phyloP scores from a whole-genome alignment of 92 coral and sea anemone genomes.

The Nematostella vectensis region DNA sequence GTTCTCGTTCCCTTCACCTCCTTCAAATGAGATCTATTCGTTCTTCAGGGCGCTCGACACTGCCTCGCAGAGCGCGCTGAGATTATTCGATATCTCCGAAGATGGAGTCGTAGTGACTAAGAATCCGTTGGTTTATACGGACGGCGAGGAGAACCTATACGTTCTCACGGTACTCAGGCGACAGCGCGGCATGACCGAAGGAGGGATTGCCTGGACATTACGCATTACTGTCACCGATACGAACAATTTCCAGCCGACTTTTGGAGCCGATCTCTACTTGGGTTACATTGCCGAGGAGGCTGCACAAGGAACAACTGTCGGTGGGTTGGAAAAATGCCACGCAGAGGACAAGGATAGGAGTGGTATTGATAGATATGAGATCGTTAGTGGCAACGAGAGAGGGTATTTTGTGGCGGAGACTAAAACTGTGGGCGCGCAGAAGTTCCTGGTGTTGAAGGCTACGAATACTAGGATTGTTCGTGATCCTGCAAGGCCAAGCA shows the following conservation, averaged over 20 bases:
- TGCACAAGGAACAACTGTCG: constrained; percentile 26
- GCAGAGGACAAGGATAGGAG: constrained; percentile 64
- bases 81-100: constrained; percentile 49
- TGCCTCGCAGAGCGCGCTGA: constrained; percentile 31
- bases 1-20: too few species aligned
- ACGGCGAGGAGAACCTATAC: constrained; percentile 41
- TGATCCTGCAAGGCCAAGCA: constrained; percentile 33
- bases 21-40: constrained; percentile 40
- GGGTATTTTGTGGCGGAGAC: constrained; percentile 42
- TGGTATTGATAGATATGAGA: constrained; percentile 33
- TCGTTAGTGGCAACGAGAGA: constrained; percentile 64
- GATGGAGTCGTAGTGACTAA: constrained; percentile 57
- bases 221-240: constrained; percentile 53
- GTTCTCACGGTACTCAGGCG: constrained; percentile 49
- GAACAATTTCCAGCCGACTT: constrained; percentile 59
- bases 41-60: constrained; percentile 47
- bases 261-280: constrained; percentile 45
- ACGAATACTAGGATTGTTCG: constrained; percentile 38
- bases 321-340: constrained; percentile 58
- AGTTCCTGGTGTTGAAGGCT: constrained; percentile 50
- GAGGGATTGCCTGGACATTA: constrained; percentile 50
- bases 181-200: constrained; percentile 42
- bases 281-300: constrained; percentile 54
- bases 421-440: constrained; percentile 6
- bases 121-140: constrained; percentile 39